Evolutionary conservation across 35 echinoderm and acorn worm species (phyloP), one percentile per base, ranked within the genome.

Genomic region (Apostichopus japonicus): DNA sequence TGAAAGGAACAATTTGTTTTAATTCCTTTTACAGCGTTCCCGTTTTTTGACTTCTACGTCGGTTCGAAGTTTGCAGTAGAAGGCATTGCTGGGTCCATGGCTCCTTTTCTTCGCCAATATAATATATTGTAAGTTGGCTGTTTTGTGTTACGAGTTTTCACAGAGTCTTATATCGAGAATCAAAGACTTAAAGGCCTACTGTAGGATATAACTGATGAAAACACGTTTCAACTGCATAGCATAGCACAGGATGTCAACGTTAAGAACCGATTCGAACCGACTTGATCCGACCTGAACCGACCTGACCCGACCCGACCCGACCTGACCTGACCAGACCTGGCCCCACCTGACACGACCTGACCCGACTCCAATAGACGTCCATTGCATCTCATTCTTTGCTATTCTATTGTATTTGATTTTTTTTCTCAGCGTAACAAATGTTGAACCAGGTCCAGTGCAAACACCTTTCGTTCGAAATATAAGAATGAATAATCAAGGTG

Each of bases 31-130:
- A 72, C 77, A 93, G 92, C 56, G 5, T 84, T 75, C 51, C 82
- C 92, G 16, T 93, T 93, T 76, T 21, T 8, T 33, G 92, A 93
- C 9, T 59, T 77, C 61, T 93, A 93, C 81, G 19, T 67, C 52
- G 56, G 56, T 0, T 53, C 81, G 17, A 93, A 93, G 51, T 93
- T 93, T 87, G 92, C 92, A 0, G 6, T 93, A 6, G 92, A 93
- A 79, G 90, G 90, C 4, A 22, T 91, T 56, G 55, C 33, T n/a
- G 90, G 77, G 4, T 58, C 24, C 67, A 6, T 91, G 22, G 90
- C 90, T 55, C 90, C 90, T 21, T 53, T 59, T 1, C 73, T 91
- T 33, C 72, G 90, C 54, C 15, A 56, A 23, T 79, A 80, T 53
- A 91, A 91, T 56, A 53, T 91, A 19, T 55, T 7, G 90, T 91